Percentiles rank a stretch among this genome's conserved stretches.
These are phyloP conservation scores for Xylocampa areola DNA, from an alignment of 2,888 invertebrate species.

Conservation along the genomic window DNA sequence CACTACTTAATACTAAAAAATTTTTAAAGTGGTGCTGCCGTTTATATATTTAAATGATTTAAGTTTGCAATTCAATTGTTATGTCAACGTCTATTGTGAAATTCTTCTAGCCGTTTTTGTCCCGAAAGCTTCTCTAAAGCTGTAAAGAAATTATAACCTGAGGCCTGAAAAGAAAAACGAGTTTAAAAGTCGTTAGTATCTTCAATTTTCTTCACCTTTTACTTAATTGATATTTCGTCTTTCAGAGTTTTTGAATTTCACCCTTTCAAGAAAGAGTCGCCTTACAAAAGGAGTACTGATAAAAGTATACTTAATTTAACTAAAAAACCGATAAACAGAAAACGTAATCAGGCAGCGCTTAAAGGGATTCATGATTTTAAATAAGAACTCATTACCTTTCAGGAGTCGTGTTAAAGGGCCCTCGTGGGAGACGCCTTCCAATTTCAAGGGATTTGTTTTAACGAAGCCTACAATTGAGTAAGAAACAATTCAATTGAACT, in stretches of 20 bases:
- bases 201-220: neutral
- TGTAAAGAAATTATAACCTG: too few relatives aligned
- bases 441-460: slow-evolving; percentile 61
- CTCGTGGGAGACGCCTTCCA: slow-evolving; percentile 33
- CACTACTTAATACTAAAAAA: too few relatives aligned
- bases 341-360: slow-evolving; percentile 19
- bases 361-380: slow-evolving; percentile 45
- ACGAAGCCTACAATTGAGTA: slow-evolving; percentile 65
- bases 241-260: slow-evolving; percentile 8
- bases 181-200: neutral
- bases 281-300: slow-evolving; percentile 22
- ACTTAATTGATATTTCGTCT: slow-evolving; percentile 21
- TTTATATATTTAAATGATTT: too few relatives aligned
- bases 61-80: too few relatives aligned
- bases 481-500: slow-evolving; percentile 73
- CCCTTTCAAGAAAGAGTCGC: slow-evolving; percentile 1
- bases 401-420: slow-evolving; percentile 32
- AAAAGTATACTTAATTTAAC: slow-evolving; percentile 28
- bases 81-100: too few relatives aligned
- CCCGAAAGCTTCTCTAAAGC: too few relatives aligned
- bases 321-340: slow-evolving; percentile 30
- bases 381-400: slow-evolving; percentile 50
- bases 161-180: slow-evolving; percentile 5
- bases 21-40: too few relatives aligned
- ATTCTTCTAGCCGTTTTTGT: too few relatives aligned